Base-by-base conservation (phyloP, 2,888 invertebrate genomes). In the Eupithecia exiguata region DNA sequence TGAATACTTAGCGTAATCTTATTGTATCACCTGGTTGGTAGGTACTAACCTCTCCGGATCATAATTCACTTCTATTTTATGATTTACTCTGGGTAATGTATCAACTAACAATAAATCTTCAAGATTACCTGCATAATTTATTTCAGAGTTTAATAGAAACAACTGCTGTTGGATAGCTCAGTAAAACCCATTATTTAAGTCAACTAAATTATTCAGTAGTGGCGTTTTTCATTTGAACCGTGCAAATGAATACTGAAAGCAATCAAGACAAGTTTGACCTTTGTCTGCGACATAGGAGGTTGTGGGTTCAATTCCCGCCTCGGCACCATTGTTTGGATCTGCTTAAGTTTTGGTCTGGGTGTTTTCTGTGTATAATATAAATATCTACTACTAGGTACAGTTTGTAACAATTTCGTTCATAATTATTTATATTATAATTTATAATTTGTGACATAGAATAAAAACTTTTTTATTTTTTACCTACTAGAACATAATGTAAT, bases 91-190 rank as follows among this genome's bases (percentile, higher is more conserved):
- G 53, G 0, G 10, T 6, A 53, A 12, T 25, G 5, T 58, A 25
- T 21, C 10, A n/a, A 49, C 2, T 21, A 21, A 58, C 58, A 58
- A 58, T 58, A 5, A 58, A 58, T 21, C 25, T 25, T 14, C 58
- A 58, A 58, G 25, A 58, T 58, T 58, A 58, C 58, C 25, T 58
- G 12, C 21, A 25, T 58, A 58, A 58, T 25, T 58, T 58, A 58
- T 58, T 58, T 58, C 58, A 25, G 25, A 58, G 12, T 21, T 10
- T 58, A 25, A 58, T 58, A 58, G 21, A 58, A 58, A 25, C 58
- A 58, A 25, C 25, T 25, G 25, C 25, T 58, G 58, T 58, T 58
- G 21, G 21, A 53, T 53, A 53, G 21, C 21, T 53, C 25, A 58
- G 58, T 25, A 25, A 25, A 58, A 58, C 3, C 25, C 58, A 58